Base-by-base conservation (phyloP, 2,113 vertebrate species). In the Mobula birostris region DNA sequence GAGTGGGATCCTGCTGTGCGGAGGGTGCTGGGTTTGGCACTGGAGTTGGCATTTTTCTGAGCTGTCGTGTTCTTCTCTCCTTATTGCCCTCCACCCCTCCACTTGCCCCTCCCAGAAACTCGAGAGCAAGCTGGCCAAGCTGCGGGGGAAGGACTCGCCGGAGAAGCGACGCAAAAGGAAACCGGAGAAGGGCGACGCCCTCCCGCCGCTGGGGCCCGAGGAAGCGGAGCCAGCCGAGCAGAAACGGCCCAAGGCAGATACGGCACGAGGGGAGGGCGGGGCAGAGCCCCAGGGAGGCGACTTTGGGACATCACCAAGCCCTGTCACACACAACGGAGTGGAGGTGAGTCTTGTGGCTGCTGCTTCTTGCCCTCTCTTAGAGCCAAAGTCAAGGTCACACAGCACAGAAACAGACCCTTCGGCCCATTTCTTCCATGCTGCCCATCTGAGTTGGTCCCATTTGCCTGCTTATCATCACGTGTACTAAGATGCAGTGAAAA, bases 151-250 rank as follows among this genome's bases (percentile, higher is more conserved):
- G 32, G 94, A 94, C 5, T 78, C 72, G 0, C 72, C 82, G 0
- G 94, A 94, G 68, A 80, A 85, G n/a, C 58, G 83, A 5, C 82
- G 94, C 0, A 94, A 85, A 82, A 61, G 94, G 68, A 94, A 94
- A 72, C 80, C 29, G 61, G 94, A 94, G 80, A 7, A 36, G 21
- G 80, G 58, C 0, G 94, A 94, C 40, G 27, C 68, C 0, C 2
- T 70, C 6, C 36, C 66, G 0, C 27, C 19, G 40, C 77, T 7
- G 6, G 94, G 66, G 40, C 77, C 70, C 21, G 93, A 48, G 17
- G 70, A 74, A 8, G 12, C 56, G 24, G 94, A 85, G 2, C 1
- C 79, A 4, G 27, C 15, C n/a, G 83, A 94, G 80, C 77, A 29
- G 36, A 63, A 82, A 61, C 40, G 40, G 29, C n/a, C 24, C n/a